Evolutionary conservation across 2,888 invertebrate species (phyloP).

Genomic region (Apoderus coryli): DNA sequence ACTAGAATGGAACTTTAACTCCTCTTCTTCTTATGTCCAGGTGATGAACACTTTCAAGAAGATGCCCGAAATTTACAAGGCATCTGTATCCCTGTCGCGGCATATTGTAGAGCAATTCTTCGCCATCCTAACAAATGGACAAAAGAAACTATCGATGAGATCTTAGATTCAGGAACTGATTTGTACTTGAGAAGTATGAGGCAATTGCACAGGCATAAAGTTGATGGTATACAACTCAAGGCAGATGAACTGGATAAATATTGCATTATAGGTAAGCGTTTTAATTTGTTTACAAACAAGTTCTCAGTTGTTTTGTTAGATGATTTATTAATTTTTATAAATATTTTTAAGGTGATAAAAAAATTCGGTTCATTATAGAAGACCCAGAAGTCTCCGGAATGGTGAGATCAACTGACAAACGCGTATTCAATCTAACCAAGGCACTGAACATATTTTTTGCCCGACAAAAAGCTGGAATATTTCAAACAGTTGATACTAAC

Average conservation of each 20-base stretch:
- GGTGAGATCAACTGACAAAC: slow-evolving; percentile 27
- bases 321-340: no score
- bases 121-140: slow-evolving; percentile 47
- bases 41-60: slow-evolving; percentile 24
- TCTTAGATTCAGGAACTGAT: slow-evolving; percentile 39
- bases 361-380: slow-evolving; percentile 29
- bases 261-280: slow-evolving; percentile 34
- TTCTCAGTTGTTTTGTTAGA: neutral
- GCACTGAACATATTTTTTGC: slow-evolving; percentile 42
- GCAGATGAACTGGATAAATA: slow-evolving; percentile 36
- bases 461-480: slow-evolving; percentile 37
- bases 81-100: slow-evolving; percentile 42
- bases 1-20: no score
- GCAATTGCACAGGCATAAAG: slow-evolving; percentile 24
- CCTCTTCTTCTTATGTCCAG: no score
- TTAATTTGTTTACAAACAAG: neutral
- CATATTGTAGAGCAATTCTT: slow-evolving; percentile 42
- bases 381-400: slow-evolving; percentile 30
- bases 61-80: slow-evolving; percentile 33
- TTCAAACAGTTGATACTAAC: slow-evolving; percentile 32
- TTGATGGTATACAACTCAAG: slow-evolving; percentile 17
- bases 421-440: slow-evolving; percentile 34
- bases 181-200: slow-evolving; percentile 31
- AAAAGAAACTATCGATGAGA: slow-evolving; percentile 42
- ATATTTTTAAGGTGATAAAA: slow-evolving; percentile 25